Evolutionary conservation across 2,888 invertebrate species (phyloP), one percentile per base, ranked within the genome.

Genomic region (Aspidapion aeneum): DNA sequence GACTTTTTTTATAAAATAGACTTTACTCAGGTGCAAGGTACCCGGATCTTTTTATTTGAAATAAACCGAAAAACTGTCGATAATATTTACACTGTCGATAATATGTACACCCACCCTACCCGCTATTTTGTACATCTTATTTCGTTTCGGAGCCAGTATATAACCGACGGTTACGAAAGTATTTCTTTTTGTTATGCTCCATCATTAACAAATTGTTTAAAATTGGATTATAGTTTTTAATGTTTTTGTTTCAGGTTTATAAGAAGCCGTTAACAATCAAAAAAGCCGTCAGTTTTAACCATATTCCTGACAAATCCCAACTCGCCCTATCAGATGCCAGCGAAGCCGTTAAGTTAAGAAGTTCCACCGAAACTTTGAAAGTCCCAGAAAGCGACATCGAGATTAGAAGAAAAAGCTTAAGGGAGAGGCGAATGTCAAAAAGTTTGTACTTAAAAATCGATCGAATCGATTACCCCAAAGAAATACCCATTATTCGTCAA

Each of bases 401-500:
- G 1, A 70, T 73, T 59, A 71, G 78, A 5, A 76, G 74, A 58
- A 79, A 77, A 68, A 77, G 78, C 1, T 68, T 80, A 49, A 72
- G 73, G 48, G 78, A 80, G 66, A 68, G 80, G 19, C 68, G 80
- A 21, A 74, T 77, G 71, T 79, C 79, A 2, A 77, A 75, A 60
- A 78, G 78, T 65, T 70, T 78, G 7, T 75, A 75, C 55, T 66
- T 80, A 19, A 76, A 74, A 55, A 74, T 79, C 22, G 74, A 66
- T 62, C 65, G 74, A 55, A 74, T 79, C 22, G 74, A 66, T 62
- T 66, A 60, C 60, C 70, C 73, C 17, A 73, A 73, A 63, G 80
- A 80, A 64, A 62, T 80, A 16, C 80, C 79, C 0, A 74, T 80
- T 7, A 79, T 80, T 50, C 72, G 79, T 19, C 80, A 80, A 65